Evolutionary conservation across 2,797 vertebrate species (phyloP), one percentile per base, ranked within the genome.

Genomic region (Otus scops): DNA sequence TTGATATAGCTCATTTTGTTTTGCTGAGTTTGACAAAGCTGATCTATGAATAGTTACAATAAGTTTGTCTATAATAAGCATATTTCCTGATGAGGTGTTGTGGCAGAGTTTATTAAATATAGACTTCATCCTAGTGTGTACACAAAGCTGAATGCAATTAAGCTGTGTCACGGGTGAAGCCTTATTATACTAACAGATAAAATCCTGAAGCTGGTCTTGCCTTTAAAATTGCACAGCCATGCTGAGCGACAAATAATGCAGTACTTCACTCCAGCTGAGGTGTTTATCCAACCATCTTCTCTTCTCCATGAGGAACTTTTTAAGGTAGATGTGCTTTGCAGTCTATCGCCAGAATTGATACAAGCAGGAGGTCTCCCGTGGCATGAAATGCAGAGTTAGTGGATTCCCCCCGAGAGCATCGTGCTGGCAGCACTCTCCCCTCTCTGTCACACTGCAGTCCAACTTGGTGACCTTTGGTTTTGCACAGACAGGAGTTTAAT

Each of bases 211-310:
- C 60, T 56, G 4, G 7, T 45, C 53, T 64, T 83, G 71, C 61
- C 70, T 67, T 65, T 36, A 36, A 61, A 83, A 68, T 64, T 22
- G 45, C 43, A 27, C 45, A 68, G 78, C 60, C 78, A 4, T 80
- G 87, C 91, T 83, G 84, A 39, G 92, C 2, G 0, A 85, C 92
- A 77, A 84, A 75, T 61, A 74, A 61, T 19, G 26, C 85, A 36
- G 50, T 60, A 23, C 60, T 91, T 71, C 24, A 5, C 64, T 91
- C 71, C 95, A 88, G 89, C 92, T 89, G 87, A 78, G 89, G 50
- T 68, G 45, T 94, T 94, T 67, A 86, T 45, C 59, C 87, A 64
- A 24, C 63, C 3, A 3, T 47, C 53, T 26, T 57, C 75, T 60
- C 39, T 38, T 69, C 76, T 90, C 61, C 68, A 24, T 0, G 1